These are phyloP conservation scores for Drosophila subquinaria DNA, from an alignment of 2,888 invertebrate genomes.

Conservation along the genomic window DNA sequence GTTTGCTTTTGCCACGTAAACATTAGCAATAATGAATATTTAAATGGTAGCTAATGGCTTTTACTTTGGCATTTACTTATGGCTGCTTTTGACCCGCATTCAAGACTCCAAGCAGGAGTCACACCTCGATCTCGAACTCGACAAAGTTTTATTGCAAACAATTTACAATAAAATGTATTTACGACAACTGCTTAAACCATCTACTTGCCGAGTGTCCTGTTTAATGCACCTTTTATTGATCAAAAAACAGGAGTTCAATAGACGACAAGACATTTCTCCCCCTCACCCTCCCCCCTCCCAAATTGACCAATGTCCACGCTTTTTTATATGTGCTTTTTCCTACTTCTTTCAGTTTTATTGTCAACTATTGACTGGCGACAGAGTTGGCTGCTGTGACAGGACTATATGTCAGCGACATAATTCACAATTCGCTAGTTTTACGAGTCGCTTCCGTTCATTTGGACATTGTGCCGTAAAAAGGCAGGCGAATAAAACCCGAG, in stretches of 20 bases:
- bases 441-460: slow-evolving; percentile 83
- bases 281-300: neutral
- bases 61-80: slow-evolving; percentile 21
- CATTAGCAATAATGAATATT: slow-evolving; percentile 65
- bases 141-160: slow-evolving; percentile 56
- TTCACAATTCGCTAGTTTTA: slow-evolving; percentile 85
- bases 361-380: slow-evolving; percentile 72
- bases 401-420: slow-evolving; percentile 81
- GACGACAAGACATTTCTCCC: slow-evolving; percentile 37
- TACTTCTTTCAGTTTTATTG: slow-evolving; percentile 60
- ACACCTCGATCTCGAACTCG: slow-evolving; percentile 25
- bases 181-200: slow-evolving; percentile 68
- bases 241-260: slow-evolving; percentile 75
- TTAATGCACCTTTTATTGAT: slow-evolving; percentile 80
- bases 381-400: slow-evolving; percentile 32
- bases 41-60: slow-evolving; percentile 58
- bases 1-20: slow-evolving; percentile 42
- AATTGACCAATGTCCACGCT: slow-evolving; percentile 40
- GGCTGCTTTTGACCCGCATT: slow-evolving; percentile 50
- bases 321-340: slow-evolving; percentile 46
- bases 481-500: slow-evolving; percentile 54
- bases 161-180: slow-evolving; percentile 80
- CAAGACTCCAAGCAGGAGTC: slow-evolving; percentile 9
- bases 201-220: slow-evolving; percentile 55
- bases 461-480: slow-evolving; percentile 73